A percentile compares a stretch with the other conserved stretches of the same genome.
Evolutionary conservation across 2,888 invertebrate genomes (phyloP).

Genomic region (Drosophila pegasa): DNA sequence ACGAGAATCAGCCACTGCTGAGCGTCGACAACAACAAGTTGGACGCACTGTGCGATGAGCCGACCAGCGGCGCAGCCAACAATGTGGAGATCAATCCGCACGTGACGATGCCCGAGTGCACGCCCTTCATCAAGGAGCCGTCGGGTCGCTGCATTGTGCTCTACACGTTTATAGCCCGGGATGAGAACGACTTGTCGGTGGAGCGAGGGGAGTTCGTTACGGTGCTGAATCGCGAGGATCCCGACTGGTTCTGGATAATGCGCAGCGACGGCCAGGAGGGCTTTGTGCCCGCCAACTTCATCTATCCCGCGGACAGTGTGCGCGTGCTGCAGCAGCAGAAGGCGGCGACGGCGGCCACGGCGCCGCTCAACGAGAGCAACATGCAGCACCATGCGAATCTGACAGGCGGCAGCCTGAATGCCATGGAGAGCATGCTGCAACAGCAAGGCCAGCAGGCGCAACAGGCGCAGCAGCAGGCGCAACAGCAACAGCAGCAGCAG

Average conservation of each 20-base stretch:
- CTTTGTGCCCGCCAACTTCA: constrained; percentile 97
- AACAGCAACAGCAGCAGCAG: constrained; percentile 67
- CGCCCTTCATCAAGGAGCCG: constrained; percentile 92
- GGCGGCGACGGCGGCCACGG: constrained; percentile 40
- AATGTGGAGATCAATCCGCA: constrained; percentile 82
- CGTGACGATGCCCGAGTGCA: constrained; percentile 86
- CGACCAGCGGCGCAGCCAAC: constrained; percentile 63
- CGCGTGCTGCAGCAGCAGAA: constrained; percentile 66
- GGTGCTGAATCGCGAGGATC: constrained; percentile 96
- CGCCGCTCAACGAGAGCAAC: constrained; percentile 57
- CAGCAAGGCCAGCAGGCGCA: constrained; percentile 58
- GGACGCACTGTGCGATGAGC: constrained; percentile 81
- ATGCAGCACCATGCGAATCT: constrained; percentile 61
- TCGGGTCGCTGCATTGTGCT: constrained; percentile 96
- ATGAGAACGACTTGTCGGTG: constrained; percentile 97
- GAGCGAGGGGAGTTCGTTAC: constrained; percentile 98
- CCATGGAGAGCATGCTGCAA: constrained; percentile 61
- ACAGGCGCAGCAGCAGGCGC: constrained; percentile 60
- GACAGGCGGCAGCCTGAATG: constrained; percentile 44
- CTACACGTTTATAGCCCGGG: constrained; percentile 96
- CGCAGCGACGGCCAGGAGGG: constrained; percentile 97
- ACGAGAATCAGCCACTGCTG: constrained; percentile 74
- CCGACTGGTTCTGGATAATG: constrained; percentile 98
- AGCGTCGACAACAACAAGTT: constrained; percentile 68
- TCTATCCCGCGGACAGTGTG: constrained; percentile 95